Evolutionary conservation across 1,140 invertebrate species (phyloP), one percentile per base, ranked within the genome.

Genomic region (Drosophila insularis): DNA sequence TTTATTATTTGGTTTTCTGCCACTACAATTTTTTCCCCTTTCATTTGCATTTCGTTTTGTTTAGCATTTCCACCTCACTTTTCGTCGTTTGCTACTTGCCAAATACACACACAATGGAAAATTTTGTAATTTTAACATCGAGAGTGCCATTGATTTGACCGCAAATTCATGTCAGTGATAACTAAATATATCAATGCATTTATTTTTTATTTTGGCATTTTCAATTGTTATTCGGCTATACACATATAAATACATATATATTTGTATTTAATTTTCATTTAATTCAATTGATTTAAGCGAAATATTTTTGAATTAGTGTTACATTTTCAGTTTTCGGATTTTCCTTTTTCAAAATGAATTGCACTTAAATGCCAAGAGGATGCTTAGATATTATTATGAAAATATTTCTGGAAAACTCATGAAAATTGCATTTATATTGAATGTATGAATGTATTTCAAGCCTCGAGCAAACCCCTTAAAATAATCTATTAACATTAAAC

Each of bases 81-180:
- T 8, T 50, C 2, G 4, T 10, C 14, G 5, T 1, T 59, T 60
- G 55, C 31, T 21, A 50, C 17, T 35, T 19, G 31, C 55, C n/a
- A 11, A 11, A 23, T 11, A 58, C n/a, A 11, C 35, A 23, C 21
- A 58, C 55, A 58, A 58, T 58, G 55, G 7, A 58, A 50, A 58
- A 17, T 31, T 58, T 14, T 27, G 27, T 14, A 35, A 35, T 58
- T 58, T 58, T 14, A 14, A 31, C 55, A 43, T 13, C 39, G 17
- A 68, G 35, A 37, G 60, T 53, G 66, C 43, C 39, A 53, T 68
- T 61, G 62, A 73, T 73, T n/a, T 50, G 32, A 67, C 74, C 71
- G 27, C 71, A 77, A 73, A 69, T 50, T 53, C 40, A 63, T 46
- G 53, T 35, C 60, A 72, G 40, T 39, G 35, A 56, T 67, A 46